Evolutionary conservation across 2,113 vertebrate genomes (phyloP).

Genomic region (Hippocampus guttulatus): DNA sequence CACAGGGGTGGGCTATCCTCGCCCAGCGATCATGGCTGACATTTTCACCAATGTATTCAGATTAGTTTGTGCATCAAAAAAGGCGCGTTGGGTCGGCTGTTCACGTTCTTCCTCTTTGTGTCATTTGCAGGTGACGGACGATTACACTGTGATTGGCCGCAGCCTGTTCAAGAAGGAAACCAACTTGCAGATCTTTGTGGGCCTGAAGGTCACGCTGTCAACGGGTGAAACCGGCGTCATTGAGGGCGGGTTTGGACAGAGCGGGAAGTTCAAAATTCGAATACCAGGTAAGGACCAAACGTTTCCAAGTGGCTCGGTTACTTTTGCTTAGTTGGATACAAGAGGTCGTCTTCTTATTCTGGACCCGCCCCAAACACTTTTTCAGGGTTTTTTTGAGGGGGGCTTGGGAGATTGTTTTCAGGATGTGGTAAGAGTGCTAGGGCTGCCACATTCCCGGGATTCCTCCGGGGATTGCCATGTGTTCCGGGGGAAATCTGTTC

Average conservation of each 20-base stretch:
- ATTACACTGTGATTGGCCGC: conserved; percentile 89
- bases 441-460: conserved; percentile 64
- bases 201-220: conserved; percentile 86
- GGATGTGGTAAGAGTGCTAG: conserved; percentile 67
- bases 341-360: neutral
- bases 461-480: conserved; percentile 58
- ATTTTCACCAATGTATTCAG: conserved; percentile 2
- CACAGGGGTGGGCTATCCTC: conserved; percentile 9
- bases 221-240: conserved; percentile 88
- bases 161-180: conserved; percentile 98
- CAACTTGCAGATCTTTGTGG: conserved; percentile 94
- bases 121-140: conserved; percentile 80
- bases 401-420: conserved; percentile 45
- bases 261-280: conserved; percentile 92
- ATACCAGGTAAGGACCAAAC: conserved; percentile 76
- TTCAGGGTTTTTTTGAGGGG: conserved; percentile 5
- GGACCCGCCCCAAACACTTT: conserved; percentile 11
- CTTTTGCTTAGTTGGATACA: neutral
- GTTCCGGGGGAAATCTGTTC: conserved; percentile 70
- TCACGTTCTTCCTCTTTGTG: conserved; percentile 1
- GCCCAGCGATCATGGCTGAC: neutral
- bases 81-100: neutral
- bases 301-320: neutral
- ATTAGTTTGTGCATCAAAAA: conserved; percentile 6
- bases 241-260: conserved; percentile 92